Percentiles rank a stretch among this genome's conserved stretches.
Evolutionary conservation across 1,140 invertebrate genomes (phyloP).

Genomic region (Phortica variegata): DNA sequence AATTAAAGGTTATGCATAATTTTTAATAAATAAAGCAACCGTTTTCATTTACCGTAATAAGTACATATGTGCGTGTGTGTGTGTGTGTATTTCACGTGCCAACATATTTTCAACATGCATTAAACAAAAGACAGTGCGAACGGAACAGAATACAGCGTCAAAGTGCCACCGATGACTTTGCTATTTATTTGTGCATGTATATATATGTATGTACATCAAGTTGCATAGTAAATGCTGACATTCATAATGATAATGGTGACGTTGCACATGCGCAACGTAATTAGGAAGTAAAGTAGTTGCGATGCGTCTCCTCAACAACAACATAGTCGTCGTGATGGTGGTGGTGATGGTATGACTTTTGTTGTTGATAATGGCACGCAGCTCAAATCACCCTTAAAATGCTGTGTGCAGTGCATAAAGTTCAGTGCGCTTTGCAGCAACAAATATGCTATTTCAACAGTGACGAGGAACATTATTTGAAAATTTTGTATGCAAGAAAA

Average conservation of each 20-base stretch:
- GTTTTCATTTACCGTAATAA: slow-evolving; percentile 10
- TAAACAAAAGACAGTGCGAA: too few relatives aligned
- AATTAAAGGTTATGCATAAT: slow-evolving; percentile 21
- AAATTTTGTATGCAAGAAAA: slow-evolving; percentile 19
- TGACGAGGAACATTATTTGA: too few relatives aligned
- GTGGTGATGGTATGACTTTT: too few relatives aligned
- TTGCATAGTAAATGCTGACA: background rate
- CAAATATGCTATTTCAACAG: too few relatives aligned
- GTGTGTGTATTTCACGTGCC: slow-evolving; percentile 52
- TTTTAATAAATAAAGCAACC: slow-evolving; percentile 26
- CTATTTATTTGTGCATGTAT: slow-evolving; percentile 16
- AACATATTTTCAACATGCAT: slow-evolving; percentile 22
- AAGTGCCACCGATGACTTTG: slow-evolving; percentile 35
- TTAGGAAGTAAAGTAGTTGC: slow-evolving; percentile 48
- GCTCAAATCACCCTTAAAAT: too few relatives aligned
- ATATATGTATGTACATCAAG: background rate
- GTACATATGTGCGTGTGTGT: too few relatives aligned
- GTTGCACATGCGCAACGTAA: slow-evolving; percentile 48
- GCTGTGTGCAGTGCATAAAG: too few relatives aligned
- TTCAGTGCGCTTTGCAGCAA: too few relatives aligned
- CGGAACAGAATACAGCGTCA: too few relatives aligned
- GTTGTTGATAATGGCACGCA: too few relatives aligned
- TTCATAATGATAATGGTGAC: slow-evolving; percentile 47
- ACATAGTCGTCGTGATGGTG: too few relatives aligned
- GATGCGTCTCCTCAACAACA: too few relatives aligned